phyloP scores from a whole-genome alignment of 2,113 vertebrate genomes.

The Periophthalmodon schlosseri region DNA sequence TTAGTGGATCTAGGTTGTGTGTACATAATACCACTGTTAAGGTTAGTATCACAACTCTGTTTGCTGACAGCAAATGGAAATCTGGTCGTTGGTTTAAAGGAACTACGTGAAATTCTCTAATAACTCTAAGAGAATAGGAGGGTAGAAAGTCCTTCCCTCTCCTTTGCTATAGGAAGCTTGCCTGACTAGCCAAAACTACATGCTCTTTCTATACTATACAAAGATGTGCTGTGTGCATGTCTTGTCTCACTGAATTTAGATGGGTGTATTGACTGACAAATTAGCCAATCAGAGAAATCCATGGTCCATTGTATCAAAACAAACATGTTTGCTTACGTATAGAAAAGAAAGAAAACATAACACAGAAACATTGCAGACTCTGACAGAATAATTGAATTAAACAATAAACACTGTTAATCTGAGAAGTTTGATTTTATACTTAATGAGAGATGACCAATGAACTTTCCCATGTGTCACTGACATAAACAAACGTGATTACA shows the following conservation, averaged over 20 bases:
- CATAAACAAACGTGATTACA: background rate
- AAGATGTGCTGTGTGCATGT: no score
- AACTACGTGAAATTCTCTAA: background rate
- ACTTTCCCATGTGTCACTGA: background rate
- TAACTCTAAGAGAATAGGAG: background rate
- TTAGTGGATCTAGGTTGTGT: slow-evolving; percentile 20
- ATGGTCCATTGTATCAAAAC: background rate
- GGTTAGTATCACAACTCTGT: background rate
- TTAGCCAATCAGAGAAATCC: background rate
- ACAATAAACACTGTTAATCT: background rate
- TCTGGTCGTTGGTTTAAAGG: background rate
- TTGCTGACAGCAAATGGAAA: background rate
- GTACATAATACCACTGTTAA: background rate
- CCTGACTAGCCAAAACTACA: no score
- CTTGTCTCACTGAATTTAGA: no score
- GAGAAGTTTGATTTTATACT: background rate
- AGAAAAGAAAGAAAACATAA: background rate
- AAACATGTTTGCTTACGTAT: background rate
- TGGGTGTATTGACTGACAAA: no score
- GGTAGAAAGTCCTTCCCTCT: background rate
- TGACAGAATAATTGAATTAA: background rate
- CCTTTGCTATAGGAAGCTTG: background rate
- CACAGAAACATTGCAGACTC: background rate
- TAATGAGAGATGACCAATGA: background rate
- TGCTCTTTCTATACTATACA: no score